Conservation (phyloP, 2,888 invertebrate genomes). For the Synanthedon formicaeformis region DNA sequence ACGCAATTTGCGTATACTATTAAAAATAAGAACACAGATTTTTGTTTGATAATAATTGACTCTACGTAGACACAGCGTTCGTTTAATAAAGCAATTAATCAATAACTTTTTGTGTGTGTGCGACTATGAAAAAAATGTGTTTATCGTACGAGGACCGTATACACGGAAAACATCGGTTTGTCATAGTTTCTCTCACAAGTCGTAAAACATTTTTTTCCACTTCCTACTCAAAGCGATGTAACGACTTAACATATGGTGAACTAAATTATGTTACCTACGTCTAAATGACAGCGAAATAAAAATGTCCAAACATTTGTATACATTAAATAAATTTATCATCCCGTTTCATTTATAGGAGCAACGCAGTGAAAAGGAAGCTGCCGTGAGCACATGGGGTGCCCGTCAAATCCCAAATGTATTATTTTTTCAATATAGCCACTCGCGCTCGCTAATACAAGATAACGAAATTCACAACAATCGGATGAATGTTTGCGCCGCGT, state of each 20-base stretch:
- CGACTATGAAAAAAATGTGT: conserved; percentile 25
- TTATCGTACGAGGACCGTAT: conserved; percentile 29
- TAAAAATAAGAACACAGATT: too few species aligned
- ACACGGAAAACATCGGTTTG: conserved; percentile 41
- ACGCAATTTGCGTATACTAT: too few species aligned
- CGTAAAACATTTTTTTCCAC: conserved; percentile 64
- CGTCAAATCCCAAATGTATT: conserved; percentile 67
- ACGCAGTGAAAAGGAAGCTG: conserved; percentile 60
- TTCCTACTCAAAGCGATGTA: conserved; percentile 60
- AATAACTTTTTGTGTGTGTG: conserved; percentile 25
- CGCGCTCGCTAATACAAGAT: conserved; percentile 60
- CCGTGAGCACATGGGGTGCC: conserved; percentile 60
- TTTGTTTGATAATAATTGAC: too few species aligned
- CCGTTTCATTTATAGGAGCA: conserved; percentile 53
- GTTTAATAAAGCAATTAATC: conserved; percentile 33
- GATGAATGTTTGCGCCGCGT: conserved; percentile 68
- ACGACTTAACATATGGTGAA: conserved; percentile 64
- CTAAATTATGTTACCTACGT: conserved; percentile 68
- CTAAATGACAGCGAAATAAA: conserved; percentile 68
- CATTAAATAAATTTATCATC: conserved; percentile 71
- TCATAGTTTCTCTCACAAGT: conserved; percentile 57
- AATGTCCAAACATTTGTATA: conserved; percentile 72
- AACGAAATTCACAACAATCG: conserved; percentile 64
- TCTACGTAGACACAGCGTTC: conserved; percentile 6
- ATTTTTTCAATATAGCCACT: conserved; percentile 65